These are phyloP conservation scores for Lepus timidus DNA, from an alignment of 2,113 vertebrate genomes.

Conservation along the genomic window DNA sequence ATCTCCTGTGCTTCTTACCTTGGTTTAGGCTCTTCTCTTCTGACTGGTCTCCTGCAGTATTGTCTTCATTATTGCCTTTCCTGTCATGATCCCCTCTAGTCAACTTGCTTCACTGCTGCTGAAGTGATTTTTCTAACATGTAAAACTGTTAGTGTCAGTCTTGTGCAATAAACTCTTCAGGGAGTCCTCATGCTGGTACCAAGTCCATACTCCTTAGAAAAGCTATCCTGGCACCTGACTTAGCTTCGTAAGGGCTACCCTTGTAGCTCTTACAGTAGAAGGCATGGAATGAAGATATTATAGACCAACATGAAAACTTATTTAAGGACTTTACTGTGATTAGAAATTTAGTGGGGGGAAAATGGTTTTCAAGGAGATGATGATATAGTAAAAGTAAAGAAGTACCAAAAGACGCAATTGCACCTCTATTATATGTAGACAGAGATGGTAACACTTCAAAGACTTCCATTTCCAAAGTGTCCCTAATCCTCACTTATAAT, in stretches of 20 bases:
- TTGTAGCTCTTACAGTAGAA: background rate
- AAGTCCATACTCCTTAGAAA: background rate
- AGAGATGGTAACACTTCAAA: conserved; percentile 17
- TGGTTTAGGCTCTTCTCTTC: background rate
- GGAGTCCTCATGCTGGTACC: background rate
- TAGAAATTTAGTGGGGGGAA: conserved; percentile 48
- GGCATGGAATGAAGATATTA: background rate
- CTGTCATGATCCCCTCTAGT: background rate
- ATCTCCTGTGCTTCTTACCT: background rate
- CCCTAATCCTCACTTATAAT: conserved; percentile 2
- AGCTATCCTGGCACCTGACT: background rate
- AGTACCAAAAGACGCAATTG: background rate
- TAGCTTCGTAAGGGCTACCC: background rate
- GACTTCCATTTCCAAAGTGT: conserved; percentile 24
- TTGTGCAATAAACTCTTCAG: background rate
- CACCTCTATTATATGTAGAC: background rate
- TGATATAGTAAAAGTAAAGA: conserved; percentile 16
- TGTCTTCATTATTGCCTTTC: background rate
- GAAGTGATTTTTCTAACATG: conserved; percentile 14
- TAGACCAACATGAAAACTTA: background rate
- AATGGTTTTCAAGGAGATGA: conserved; percentile 24
- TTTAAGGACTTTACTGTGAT: conserved; percentile 32
- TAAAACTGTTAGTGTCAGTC: background rate
- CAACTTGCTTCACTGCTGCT: background rate
- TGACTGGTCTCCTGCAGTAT: background rate